These are phyloP conservation scores for Eulemur mongoz DNA, from an alignment of 2,797 vertebrate species.

Conservation along the genomic window DNA sequence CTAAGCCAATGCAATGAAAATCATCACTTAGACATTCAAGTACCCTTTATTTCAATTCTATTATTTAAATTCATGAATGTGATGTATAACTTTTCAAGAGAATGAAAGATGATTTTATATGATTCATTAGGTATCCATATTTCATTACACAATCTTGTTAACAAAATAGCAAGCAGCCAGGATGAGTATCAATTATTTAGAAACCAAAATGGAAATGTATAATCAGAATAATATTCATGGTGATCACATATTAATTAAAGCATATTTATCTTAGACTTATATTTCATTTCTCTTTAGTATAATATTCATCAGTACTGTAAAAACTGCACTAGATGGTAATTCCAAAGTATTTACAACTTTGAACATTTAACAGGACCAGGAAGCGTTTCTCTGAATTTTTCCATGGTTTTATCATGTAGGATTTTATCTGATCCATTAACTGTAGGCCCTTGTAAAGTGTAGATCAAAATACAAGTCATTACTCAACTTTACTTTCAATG, in stretches of 20 bases:
- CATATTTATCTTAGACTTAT: background rate
- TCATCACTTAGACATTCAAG: background rate
- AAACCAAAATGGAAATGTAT: conserved; percentile 11
- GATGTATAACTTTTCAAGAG: conserved; percentile 34
- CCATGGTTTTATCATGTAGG: background rate
- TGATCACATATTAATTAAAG: conserved; percentile 43
- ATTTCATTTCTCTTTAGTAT: conserved; percentile 19
- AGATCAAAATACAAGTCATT: background rate
- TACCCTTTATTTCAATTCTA: conserved; percentile 15
- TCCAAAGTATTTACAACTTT: conserved; percentile 33
- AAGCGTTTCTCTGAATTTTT: background rate
- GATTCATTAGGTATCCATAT: background rate
- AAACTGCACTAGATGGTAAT: background rate
- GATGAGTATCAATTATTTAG: conserved; percentile 32
- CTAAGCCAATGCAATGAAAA: conserved; percentile 46
- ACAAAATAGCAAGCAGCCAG: conserved; percentile 29
- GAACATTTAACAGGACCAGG: background rate
- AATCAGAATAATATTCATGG: conserved; percentile 51
- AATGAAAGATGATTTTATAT: conserved; percentile 36
- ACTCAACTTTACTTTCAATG: background rate
- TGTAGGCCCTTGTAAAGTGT: background rate
- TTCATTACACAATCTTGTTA: background rate
- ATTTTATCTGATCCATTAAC: background rate
- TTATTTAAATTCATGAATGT: conserved; percentile 24
- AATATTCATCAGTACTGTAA: background rate